A percentile compares a stretch with the other conserved stretches of the same genome.
Conservation (phyloP, 2,888 invertebrate genomes). For the Neelides folsomi region DNA sequence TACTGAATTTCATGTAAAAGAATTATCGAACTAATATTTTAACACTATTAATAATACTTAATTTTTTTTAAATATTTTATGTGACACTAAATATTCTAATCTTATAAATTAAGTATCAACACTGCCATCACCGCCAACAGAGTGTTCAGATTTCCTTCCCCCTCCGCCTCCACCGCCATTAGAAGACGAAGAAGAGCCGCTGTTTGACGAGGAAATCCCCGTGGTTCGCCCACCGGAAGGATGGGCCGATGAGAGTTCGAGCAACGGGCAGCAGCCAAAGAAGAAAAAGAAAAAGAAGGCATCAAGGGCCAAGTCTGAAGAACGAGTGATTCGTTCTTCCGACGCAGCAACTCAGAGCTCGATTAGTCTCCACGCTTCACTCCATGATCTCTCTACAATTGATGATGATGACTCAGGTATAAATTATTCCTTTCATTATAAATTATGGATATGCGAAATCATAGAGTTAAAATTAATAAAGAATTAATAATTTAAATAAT, state of each 20-base stretch:
- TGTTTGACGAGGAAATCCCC: neutral
- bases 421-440: no score
- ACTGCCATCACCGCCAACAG: constrained; percentile 6
- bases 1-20: no score
- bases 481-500: neutral
- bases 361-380: constrained; percentile 24
- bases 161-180: constrained; percentile 1
- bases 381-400: constrained; percentile 26
- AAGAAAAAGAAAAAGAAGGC: constrained; percentile 12
- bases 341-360: constrained; percentile 28
- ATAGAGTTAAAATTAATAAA: neutral
- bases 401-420: constrained; percentile 35
- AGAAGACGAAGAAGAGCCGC: neutral
- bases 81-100: no score
- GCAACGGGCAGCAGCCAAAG: constrained; percentile 2
- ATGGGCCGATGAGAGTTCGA: neutral
- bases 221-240: neutral
- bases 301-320: constrained; percentile 18
- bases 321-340: constrained; percentile 11
- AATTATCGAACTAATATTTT: no score
- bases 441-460: no score
- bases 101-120: constrained; percentile 9
- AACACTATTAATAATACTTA: no score
- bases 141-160: constrained; percentile 9
- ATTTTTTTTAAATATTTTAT: no score